phyloP scores from a whole-genome alignment of 1,140 invertebrate genomes.

The Pantala flavescens region DNA sequence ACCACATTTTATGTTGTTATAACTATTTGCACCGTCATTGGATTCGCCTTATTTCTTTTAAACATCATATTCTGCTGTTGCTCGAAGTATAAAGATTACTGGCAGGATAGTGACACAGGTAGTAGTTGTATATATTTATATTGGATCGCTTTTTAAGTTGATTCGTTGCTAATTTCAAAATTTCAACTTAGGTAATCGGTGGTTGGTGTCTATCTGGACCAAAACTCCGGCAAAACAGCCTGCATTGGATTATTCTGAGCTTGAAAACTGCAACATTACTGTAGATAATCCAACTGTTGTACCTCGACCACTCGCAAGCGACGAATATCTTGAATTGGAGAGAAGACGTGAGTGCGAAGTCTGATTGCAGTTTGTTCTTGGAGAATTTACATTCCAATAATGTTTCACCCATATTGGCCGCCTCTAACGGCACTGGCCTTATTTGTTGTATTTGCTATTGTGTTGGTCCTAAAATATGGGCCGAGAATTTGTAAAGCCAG shows the following conservation, averaged over 20 bases:
- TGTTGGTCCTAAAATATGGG: slow-evolving; percentile 60
- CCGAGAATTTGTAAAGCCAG: slow-evolving; percentile 52
- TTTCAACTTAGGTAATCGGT: slow-evolving; percentile 59
- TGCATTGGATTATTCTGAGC: slow-evolving; percentile 65
- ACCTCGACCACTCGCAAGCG: background rate
- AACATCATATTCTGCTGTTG: slow-evolving; percentile 70
- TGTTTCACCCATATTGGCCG: slow-evolving; percentile 61
- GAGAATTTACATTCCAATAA: slow-evolving; percentile 35
- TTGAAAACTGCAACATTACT: slow-evolving; percentile 35
- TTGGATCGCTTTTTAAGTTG: background rate
- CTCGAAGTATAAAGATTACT: slow-evolving; percentile 64
- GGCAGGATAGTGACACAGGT: slow-evolving; percentile 73
- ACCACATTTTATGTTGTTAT: slow-evolving; percentile 63
- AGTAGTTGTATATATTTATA: slow-evolving; percentile 22
- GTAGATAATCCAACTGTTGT: background rate
- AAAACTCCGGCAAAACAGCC: slow-evolving; percentile 69
- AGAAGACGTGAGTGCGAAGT: background rate
- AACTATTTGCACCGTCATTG: slow-evolving; percentile 60
- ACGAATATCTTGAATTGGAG: slow-evolving; percentile 2
- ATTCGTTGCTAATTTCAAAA: slow-evolving; percentile 14
- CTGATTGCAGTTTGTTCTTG: background rate
- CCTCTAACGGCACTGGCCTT: slow-evolving; percentile 56
- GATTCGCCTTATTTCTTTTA: slow-evolving; percentile 53
- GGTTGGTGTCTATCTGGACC: slow-evolving; percentile 71
- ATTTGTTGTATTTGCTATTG: slow-evolving; percentile 55